These are phyloP conservation scores for Panthera uncia DNA, from an alignment of 2,113 vertebrate species.

Conservation along the genomic window DNA sequence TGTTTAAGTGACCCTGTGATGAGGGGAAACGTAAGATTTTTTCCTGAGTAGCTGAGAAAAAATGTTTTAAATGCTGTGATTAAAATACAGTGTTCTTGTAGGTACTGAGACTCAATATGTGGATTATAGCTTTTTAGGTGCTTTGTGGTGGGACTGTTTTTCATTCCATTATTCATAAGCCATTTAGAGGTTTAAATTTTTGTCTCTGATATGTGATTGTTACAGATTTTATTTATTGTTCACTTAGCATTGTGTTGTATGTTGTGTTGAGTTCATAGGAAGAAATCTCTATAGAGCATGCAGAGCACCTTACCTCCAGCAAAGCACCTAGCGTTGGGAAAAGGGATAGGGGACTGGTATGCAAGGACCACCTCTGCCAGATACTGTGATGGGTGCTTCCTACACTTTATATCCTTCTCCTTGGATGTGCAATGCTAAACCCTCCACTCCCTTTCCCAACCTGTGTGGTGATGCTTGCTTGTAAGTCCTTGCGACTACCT, in stretches of 20 bases:
- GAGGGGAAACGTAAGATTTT: background rate
- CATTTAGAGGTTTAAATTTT: background rate
- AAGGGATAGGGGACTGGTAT: background rate
- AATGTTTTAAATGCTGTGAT: background rate
- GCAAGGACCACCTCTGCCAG: background rate
- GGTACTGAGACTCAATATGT: background rate
- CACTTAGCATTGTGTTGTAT: background rate
- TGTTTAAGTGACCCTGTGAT: background rate
- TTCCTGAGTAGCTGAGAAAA: background rate
- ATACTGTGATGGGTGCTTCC: background rate
- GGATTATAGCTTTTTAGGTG: background rate
- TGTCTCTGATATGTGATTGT: background rate
- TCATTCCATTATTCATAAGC: background rate
- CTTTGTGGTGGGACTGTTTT: background rate
- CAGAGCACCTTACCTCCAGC: background rate
- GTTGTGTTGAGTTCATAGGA: background rate
- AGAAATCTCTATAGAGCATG: rapidly evolving
- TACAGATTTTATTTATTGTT: background rate
- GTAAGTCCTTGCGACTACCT: background rate
- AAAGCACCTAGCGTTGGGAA: background rate
- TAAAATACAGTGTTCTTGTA: background rate
- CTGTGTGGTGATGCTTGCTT: background rate
- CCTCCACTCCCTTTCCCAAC: rapidly evolving
- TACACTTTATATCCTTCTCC: background rate
- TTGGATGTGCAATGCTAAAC: background rate